These are phyloP conservation scores for Chanos chanos DNA, from an alignment of 2,797 vertebrate genomes.

Conservation along the genomic window DNA sequence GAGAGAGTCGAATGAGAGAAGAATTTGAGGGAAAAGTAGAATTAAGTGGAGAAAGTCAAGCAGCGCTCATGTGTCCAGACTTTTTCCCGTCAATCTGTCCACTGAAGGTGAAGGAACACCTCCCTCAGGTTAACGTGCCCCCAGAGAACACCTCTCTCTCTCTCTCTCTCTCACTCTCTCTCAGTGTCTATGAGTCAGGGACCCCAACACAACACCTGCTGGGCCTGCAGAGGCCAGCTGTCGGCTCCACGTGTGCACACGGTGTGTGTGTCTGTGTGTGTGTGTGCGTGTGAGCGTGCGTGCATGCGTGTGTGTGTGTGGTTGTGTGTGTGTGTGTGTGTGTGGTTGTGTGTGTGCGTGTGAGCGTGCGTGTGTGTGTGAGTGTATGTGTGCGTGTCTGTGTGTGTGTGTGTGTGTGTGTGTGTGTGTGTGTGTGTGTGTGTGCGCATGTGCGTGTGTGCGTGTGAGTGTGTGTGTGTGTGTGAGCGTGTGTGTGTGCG, in stretches of 20 bases:
- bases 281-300: slow-evolving; percentile 42
- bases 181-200: slow-evolving; percentile 69
- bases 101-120: slow-evolving; percentile 68
- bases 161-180: slow-evolving; percentile 35
- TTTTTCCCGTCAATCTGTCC: slow-evolving; percentile 69
- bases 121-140: slow-evolving; percentile 57
- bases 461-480: not conserved
- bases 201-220: slow-evolving; percentile 69
- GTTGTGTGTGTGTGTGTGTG: not conserved
- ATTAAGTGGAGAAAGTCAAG: slow-evolving; percentile 73
- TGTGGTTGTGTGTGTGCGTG: not conserved
- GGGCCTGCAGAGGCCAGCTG: slow-evolving; percentile 75
- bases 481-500: too few relatives aligned
- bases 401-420: slow-evolving; percentile 20
- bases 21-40: slow-evolving; percentile 46
- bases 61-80: slow-evolving; percentile 64
- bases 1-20: slow-evolving; percentile 72
- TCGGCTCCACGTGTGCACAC: slow-evolving; percentile 69
- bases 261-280: slow-evolving; percentile 46
- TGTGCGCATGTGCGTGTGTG: slow-evolving; percentile 31
- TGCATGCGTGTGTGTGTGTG: slow-evolving; percentile 46
- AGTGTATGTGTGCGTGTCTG: too few relatives aligned
- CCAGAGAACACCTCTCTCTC: slow-evolving; percentile 36
- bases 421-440: slow-evolving; percentile 14
- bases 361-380: too few relatives aligned